A percentile compares a stretch with the other conserved stretches of the same genome.
phyloP scores from a whole-genome alignment of 2,888 invertebrate genomes.

The Dione juno region DNA sequence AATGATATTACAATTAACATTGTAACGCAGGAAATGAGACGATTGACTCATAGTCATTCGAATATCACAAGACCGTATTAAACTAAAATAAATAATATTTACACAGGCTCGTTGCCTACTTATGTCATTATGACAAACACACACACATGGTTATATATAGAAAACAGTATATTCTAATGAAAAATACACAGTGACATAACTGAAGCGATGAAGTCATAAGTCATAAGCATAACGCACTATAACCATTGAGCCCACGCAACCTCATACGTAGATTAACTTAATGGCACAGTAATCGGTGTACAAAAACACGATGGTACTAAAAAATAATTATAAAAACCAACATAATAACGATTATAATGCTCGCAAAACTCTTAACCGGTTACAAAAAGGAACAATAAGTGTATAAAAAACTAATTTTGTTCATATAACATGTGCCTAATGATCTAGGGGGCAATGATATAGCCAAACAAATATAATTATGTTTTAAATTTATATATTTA shows the following conservation, averaged over 20 bases:
- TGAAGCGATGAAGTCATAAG: constrained; percentile 77
- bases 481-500: too few species aligned
- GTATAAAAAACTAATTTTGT: background rate
- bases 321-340: constrained; percentile 23
- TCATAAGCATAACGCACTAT: constrained; percentile 66
- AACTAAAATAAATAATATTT: constrained; percentile 53
- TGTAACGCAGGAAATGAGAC: constrained; percentile 72
- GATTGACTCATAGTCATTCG: constrained; percentile 68
- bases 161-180: constrained; percentile 20
- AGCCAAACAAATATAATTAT: background rate
- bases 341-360: constrained; percentile 11
- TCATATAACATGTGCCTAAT: background rate
- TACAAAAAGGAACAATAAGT: constrained; percentile 2
- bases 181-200: constrained; percentile 39
- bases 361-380: constrained; percentile 1
- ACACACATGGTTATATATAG: background rate
- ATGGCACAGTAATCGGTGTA: constrained; percentile 52
- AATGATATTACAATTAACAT: constrained; percentile 72
- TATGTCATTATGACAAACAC: background rate
- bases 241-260: constrained; percentile 72
- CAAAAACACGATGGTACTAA: constrained; percentile 30
- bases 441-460: background rate
- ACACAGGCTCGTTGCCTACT: background rate
- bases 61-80: constrained; percentile 56
- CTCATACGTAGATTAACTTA: constrained; percentile 59